Percentiles rank a stretch among this genome's conserved stretches.
phyloP scores from a whole-genome alignment of 1,140 invertebrate species.

The Drosophila miranda region DNA sequence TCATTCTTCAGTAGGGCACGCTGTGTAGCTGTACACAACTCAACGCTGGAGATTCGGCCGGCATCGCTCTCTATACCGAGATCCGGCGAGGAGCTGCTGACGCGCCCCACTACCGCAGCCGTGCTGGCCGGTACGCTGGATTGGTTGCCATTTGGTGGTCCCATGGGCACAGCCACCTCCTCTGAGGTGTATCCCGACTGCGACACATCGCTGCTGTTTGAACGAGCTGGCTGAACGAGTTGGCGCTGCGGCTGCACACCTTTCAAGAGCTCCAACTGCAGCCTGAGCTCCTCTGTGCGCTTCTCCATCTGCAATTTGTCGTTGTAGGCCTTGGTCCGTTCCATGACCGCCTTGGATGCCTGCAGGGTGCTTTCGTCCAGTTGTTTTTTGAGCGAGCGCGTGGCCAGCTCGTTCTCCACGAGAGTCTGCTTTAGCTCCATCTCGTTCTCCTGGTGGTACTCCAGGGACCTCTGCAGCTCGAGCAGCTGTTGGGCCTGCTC shows the following conservation, averaged over 20 bases:
- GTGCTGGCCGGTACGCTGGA: conserved; percentile 11
- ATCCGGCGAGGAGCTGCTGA: conserved; percentile 86
- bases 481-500: conserved; percentile 55
- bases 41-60: conserved; percentile 84
- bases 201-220: conserved; percentile 66
- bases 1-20: conserved; percentile 39
- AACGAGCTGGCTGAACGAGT: conserved; percentile 18
- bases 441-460: conserved; percentile 76
- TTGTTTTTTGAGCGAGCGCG: conserved; percentile 69
- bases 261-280: conserved; percentile 44
- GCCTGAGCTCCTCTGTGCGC: conserved; percentile 81
- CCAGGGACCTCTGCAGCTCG: conserved; percentile 59
- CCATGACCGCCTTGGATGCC: conserved; percentile 85
- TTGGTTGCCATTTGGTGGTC: conserved; percentile 3
- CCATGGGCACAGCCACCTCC: conserved; percentile 55
- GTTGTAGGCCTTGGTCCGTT: conserved; percentile 86
- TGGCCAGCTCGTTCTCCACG: conserved; percentile 68
- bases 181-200: conserved; percentile 79
- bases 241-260: conserved; percentile 35
- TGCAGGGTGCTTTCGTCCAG: conserved; percentile 79
- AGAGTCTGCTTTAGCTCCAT: conserved; percentile 72
- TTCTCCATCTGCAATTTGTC: conserved; percentile 83
- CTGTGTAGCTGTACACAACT: conserved; percentile 68
- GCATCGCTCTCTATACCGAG: conserved; percentile 89
- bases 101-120: conserved; percentile 62